phyloP scores from a whole-genome alignment of 2,888 invertebrate species.

The Punctoribates punctum region DNA sequence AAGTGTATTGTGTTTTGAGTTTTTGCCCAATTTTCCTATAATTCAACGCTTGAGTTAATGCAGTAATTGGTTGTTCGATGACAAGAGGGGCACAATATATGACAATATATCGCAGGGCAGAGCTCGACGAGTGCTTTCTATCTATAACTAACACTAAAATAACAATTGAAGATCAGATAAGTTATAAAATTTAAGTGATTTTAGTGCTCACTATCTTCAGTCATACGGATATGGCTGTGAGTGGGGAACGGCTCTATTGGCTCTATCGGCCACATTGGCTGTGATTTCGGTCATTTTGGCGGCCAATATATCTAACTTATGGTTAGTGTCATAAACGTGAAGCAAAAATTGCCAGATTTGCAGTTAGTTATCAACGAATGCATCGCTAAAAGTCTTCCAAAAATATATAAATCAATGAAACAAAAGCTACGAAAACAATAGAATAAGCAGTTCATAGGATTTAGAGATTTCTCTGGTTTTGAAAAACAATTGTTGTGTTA shows the following conservation, averaged over 20 bases:
- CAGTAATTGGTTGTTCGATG: neutral
- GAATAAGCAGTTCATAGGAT: too few relatives aligned
- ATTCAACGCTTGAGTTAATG: conserved; percentile 11
- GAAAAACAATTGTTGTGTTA: too few relatives aligned
- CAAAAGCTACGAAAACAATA: too few relatives aligned
- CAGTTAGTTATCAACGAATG: conserved; percentile 21
- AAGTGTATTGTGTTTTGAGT: neutral
- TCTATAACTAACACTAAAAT: neutral
- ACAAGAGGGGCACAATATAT: neutral
- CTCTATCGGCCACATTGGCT: neutral
- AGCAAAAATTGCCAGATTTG: conserved; percentile 18
- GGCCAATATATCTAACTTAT: conserved; percentile 7
- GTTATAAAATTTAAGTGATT: conserved; percentile 34
- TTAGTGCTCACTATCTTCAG: conserved; percentile 13
- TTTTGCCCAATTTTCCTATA: neutral
- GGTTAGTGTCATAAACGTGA: neutral
- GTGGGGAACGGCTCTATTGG: neutral
- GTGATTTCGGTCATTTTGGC: neutral
- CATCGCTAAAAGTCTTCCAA: too few relatives aligned
- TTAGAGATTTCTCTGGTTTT: too few relatives aligned
- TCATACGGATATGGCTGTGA: neutral
- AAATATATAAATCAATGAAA: too few relatives aligned
- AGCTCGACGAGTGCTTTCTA: conserved; percentile 19
- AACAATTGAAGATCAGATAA: conserved; percentile 33
- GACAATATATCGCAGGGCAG: too few relatives aligned